A percentile compares a stretch with the other conserved stretches of the same genome.
Conservation (phyloP, 2,797 vertebrate species). For the Tapirus indicus region DNA sequence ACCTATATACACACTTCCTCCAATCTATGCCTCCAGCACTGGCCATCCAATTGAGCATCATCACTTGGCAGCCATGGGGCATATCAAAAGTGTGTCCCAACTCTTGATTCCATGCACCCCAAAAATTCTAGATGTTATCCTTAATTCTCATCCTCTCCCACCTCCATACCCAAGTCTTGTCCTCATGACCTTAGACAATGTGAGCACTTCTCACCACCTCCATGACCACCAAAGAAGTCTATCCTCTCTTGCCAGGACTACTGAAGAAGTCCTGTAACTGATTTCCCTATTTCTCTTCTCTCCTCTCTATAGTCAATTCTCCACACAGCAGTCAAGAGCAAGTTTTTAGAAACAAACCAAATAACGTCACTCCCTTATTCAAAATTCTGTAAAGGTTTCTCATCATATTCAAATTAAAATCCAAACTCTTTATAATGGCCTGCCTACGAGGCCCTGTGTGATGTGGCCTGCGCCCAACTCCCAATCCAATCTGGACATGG, state of each 20-base stretch:
- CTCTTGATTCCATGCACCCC: neutral
- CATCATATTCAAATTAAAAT: neutral
- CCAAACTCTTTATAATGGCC: neutral
- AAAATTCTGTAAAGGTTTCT: constrained; percentile 24
- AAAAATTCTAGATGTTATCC: neutral
- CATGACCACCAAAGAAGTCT: neutral
- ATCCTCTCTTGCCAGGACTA: neutral
- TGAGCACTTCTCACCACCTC: neutral
- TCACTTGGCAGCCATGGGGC: neutral
- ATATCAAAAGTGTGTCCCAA: neutral
- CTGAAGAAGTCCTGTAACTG: neutral
- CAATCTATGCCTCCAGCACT: neutral
- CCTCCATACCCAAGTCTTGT: neutral
- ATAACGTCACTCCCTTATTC: neutral
- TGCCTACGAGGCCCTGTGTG: neutral
- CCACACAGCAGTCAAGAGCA: neutral
- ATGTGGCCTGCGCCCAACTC: neutral
- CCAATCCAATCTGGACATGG: neutral
- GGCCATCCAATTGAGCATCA: too few species aligned
- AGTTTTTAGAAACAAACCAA: neutral
- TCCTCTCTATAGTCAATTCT: neutral
- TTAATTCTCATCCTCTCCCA: neutral
- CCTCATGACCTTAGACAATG: neutral
- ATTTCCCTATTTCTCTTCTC: neutral
- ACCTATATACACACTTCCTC: neutral